phyloP scores from a whole-genome alignment of 1,140 invertebrate species.

The Drosophila orosa region DNA sequence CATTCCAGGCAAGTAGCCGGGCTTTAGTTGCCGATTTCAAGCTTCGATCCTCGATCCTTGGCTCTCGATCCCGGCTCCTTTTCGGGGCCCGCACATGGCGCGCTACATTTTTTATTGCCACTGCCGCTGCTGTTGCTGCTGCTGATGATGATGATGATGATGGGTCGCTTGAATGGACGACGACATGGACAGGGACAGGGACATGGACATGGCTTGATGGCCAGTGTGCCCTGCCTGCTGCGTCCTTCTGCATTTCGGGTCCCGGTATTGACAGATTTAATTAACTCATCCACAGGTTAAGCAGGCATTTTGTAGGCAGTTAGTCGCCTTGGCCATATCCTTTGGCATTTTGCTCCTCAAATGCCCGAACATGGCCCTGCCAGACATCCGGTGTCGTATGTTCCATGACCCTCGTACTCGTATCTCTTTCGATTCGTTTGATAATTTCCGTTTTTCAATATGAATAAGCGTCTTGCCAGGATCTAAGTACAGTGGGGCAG shows the following conservation, averaged over 20 bases:
- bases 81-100: slow-evolving; percentile 67
- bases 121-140: slow-evolving; percentile 23
- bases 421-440: slow-evolving; percentile 74
- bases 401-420: slow-evolving; percentile 65
- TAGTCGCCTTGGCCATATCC: slow-evolving; percentile 50
- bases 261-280: slow-evolving; percentile 82
- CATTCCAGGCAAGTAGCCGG: slow-evolving; percentile 75
- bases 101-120: slow-evolving; percentile 74
- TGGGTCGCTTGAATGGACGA: slow-evolving; percentile 74
- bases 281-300: slow-evolving; percentile 82
- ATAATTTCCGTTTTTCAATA: slow-evolving; percentile 81
- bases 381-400: slow-evolving; percentile 82
- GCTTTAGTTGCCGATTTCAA: slow-evolving; percentile 18
- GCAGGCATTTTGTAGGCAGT: slow-evolving; percentile 80
- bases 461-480: slow-evolving; percentile 51
- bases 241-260: slow-evolving; percentile 24
- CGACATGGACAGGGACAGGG: slow-evolving; percentile 67
- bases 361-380: slow-evolving; percentile 31
- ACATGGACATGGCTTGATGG: slow-evolving; percentile 67
- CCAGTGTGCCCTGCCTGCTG: slow-evolving; percentile 20
- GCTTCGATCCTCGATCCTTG: slow-evolving; percentile 20
- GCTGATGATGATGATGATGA: slow-evolving; percentile 52
- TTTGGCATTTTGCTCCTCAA: slow-evolving; percentile 51
- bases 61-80: slow-evolving; percentile 10
- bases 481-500: slow-evolving; percentile 19